These are phyloP conservation scores for Dryadula phaetusa DNA, from an alignment of 2,888 invertebrate genomes.

Conservation along the genomic window DNA sequence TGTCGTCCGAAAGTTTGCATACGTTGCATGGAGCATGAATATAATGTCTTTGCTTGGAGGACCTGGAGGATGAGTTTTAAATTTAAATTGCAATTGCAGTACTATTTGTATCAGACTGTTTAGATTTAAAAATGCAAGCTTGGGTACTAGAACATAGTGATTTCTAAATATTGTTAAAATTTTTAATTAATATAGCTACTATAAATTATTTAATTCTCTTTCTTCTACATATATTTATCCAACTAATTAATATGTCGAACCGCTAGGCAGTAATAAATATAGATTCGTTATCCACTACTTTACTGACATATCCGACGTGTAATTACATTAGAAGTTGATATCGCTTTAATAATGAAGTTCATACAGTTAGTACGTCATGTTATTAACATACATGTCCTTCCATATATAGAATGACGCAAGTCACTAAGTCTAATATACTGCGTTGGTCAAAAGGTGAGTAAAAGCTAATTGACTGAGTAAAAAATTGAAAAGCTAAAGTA, in stretches of 20 bases:
- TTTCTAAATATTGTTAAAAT: too few species aligned
- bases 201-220: too few species aligned
- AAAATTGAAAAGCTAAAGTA: not conserved
- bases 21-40: too few species aligned
- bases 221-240: not conserved
- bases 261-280: not conserved
- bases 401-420: slow-evolving; percentile 22
- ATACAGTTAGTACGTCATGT: slow-evolving; percentile 5
- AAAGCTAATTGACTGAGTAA: not conserved
- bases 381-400: slow-evolving; percentile 28
- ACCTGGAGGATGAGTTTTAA: too few species aligned
- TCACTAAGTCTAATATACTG: slow-evolving; percentile 17
- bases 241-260: not conserved
- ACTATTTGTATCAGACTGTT: too few species aligned
- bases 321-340: slow-evolving; percentile 18
- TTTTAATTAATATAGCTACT: too few species aligned
- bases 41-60: too few species aligned
- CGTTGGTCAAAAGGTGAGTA: not conserved
- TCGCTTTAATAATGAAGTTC: slow-evolving; percentile 21
- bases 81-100: too few species aligned
- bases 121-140: too few species aligned
- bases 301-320: slow-evolving; percentile 4
- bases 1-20: too few species aligned
- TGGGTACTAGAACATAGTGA: too few species aligned
- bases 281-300: slow-evolving; percentile 2